Evolutionary conservation across 2,888 invertebrate genomes (phyloP), one percentile per base, ranked within the genome.

Genomic region (Aplocera efformata): DNA sequence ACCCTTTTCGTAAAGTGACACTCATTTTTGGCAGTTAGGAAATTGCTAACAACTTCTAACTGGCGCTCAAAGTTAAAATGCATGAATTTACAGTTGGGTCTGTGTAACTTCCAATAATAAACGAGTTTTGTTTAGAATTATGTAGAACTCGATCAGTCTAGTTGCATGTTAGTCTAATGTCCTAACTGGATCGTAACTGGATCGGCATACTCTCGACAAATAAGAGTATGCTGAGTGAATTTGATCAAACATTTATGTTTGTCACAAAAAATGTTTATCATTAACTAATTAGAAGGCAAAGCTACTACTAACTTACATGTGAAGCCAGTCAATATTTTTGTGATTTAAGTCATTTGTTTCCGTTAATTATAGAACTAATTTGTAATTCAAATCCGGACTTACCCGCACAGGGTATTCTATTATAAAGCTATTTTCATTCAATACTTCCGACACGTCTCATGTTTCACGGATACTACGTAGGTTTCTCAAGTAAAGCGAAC

Each of bases 1-100:
- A 77, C 76, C 78, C 81, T 77, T 81, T 79, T 75, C 74, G 71
- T 63, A 66, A 76, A 77, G 71, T 80, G 81, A 78, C 76, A 80
- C 72, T 76, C 76, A 73, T 79, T 78, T 81, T 74, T 72, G 76
- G 72, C 59, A 70, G 58, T 62, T 69, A 77, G 83, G 83, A 84
- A 83, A 85, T 83, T 83, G 74, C 74, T 58, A 66, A 63, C 60
- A 61, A 69, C 64, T 69, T 58, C 58, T 72, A 72, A 75, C 72
- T 70, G 72, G 68, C 60, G 64, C 59, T 69, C 65, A 32, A 38
- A 35, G 62, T 51, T 51, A 53, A 53, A 56, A 60, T 68, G 69
- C 74, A 78, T 79, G 74, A 79, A 72, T 72, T 73, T 64, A 69
- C 67, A 67, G 57, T 56, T 44, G 47, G 49, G 34, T 44, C 40